Evolutionary conservation across 2,797 vertebrate species (phyloP), one percentile per base, ranked within the genome.

Genomic region (Hypotaenidia okinawae): DNA sequence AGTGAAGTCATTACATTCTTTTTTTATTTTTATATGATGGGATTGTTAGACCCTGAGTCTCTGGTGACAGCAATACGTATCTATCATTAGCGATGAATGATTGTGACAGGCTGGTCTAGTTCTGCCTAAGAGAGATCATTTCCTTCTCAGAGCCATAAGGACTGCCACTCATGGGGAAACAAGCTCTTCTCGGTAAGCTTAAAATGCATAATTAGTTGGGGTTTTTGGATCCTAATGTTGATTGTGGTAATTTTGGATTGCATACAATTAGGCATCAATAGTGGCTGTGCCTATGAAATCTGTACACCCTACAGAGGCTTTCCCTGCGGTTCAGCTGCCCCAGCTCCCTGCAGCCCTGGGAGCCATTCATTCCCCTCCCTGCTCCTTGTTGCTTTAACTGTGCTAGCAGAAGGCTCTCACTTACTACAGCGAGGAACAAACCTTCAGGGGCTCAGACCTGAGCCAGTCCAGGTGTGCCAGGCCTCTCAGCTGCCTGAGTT

Each of bases 1-100:
- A 64, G 61, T 72, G 68, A 93, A 90, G 37, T 64, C 33, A 92
- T 95, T 90, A 69, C 24, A 49, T 87, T 86, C 7, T 66, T 76
- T 81, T 87, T 92, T 80, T 55, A 66, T 84, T 92, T 96, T 94
- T 84, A 55, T 91, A 74, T 43, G 25, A 94, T 89, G 61, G 61
- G 54, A 54, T 70, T 87, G 90, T 92, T 93, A 89, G 59, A 83
- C 90, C 58, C 73, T 83, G 90, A 92, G 75, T 82, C 78, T 91
- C 64, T 92, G 84, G 85, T 95, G 94, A 95, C 90, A 94, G 91
- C 91, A 72, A 64, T 95, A 94, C 94, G 92, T 94, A 94, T 83
- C 81, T 33, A 87, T 91, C 88, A 93, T 90, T 95, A 89, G 72
- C 27, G 80, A 41, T 62, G 72, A 95, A 30, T 75, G 69, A 91